A percentile compares a stretch with the other conserved stretches of the same genome.
Evolutionary conservation across 1,140 invertebrate genomes (phyloP).

Genomic region (Daktulosphaira vitifoliae): DNA sequence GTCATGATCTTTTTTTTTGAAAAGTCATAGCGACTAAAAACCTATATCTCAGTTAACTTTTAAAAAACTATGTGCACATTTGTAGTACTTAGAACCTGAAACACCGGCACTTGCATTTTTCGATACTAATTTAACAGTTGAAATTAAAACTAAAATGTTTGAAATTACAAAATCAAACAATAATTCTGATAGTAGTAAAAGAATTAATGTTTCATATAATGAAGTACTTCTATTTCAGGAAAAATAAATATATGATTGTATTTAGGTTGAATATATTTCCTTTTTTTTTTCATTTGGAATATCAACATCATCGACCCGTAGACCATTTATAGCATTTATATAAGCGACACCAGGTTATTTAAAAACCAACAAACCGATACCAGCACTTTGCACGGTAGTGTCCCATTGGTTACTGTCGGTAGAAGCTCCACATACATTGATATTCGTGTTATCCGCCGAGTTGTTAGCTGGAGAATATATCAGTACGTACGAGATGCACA

Average conservation of each 20-base stretch:
- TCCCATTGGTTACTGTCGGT: no score
- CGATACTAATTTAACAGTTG: not conserved
- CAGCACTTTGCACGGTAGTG: no score
- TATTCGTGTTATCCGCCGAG: no score
- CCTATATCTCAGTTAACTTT: conserved; percentile 16
- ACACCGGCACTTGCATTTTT: not conserved
- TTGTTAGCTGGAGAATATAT: no score
- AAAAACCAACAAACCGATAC: no score
- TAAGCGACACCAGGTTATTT: no score
- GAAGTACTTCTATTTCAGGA: not conserved
- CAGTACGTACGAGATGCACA: no score
- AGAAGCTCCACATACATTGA: no score
- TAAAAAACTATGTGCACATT: conserved; percentile 1
- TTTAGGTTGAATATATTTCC: no score
- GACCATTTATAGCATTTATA: no score
- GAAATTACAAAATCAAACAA: no score
- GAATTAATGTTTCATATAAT: not conserved
- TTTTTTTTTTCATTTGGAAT: not conserved
- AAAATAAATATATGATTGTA: not conserved
- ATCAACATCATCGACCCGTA: not conserved
- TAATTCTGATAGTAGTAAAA: not conserved
- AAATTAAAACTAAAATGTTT: not conserved
- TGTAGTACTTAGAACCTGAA: conserved; percentile 8
- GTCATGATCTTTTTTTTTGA: conserved; percentile 33
- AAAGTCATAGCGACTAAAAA: conserved; percentile 24